These are phyloP conservation scores for Eupsilia transversa DNA, from an alignment of 2,888 invertebrate genomes.

Conservation along the genomic window DNA sequence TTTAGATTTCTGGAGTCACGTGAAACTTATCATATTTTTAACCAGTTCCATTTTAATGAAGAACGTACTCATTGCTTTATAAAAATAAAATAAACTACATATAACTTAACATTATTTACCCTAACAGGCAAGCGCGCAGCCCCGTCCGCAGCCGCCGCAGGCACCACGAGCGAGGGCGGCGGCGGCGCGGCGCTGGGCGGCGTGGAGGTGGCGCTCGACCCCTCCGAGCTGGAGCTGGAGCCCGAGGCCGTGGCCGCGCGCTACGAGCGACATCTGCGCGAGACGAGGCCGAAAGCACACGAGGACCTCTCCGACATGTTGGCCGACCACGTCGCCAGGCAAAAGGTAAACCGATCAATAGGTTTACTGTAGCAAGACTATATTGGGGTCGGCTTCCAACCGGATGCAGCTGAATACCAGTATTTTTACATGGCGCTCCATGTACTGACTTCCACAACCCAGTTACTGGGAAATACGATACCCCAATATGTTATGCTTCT, in stretches of 20 bases:
- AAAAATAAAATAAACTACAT: no score
- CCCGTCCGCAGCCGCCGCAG: slow-evolving; percentile 62
- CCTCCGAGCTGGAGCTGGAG: slow-evolving; percentile 98
- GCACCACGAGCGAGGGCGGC: slow-evolving; percentile 67
- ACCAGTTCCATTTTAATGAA: background rate
- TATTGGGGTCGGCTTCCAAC: background rate
- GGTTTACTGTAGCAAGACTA: background rate
- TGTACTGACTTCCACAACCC: background rate
- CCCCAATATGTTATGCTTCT: background rate
- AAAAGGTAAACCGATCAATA: slow-evolving; percentile 92
- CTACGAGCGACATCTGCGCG: slow-evolving; percentile 98
- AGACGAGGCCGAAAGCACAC: slow-evolving; percentile 96
- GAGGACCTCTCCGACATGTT: slow-evolving; percentile 99
- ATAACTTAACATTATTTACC: background rate
- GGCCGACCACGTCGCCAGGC: slow-evolving; percentile 99
- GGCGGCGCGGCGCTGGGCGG: slow-evolving; percentile 90
- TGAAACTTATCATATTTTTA: background rate
- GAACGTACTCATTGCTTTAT: background rate
- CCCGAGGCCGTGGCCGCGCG: slow-evolving; percentile 98
- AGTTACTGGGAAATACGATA: background rate
- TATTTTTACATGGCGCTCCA: background rate
- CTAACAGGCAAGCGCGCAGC: slow-evolving; percentile 76
- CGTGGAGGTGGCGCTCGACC: slow-evolving; percentile 98
- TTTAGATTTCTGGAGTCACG: background rate
- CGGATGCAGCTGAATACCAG: background rate